Conservation (phyloP, 53 echinoderm and acorn worm genomes). For the Zoroaster sp. region DNA sequence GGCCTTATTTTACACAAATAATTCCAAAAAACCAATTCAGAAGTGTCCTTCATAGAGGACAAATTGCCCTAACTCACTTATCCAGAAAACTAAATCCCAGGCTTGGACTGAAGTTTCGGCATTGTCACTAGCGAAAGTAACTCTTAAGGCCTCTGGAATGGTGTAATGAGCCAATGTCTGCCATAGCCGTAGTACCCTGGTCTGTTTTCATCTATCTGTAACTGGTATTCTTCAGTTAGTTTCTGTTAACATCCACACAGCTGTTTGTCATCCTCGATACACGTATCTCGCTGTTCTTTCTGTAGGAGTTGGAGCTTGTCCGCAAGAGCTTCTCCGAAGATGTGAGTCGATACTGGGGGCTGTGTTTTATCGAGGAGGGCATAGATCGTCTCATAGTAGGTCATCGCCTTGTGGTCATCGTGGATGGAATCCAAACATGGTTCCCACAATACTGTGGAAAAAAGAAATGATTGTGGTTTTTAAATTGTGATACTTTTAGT, state of each 20-base stretch:
- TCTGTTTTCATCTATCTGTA: too few species aligned
- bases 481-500: neutral
- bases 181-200: too few species aligned
- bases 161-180: too few species aligned
- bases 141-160: too few species aligned
- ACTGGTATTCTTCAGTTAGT: constrained; percentile 3
- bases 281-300: constrained; percentile 27
- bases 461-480: neutral
- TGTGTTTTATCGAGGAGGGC: constrained; percentile 88
- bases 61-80: too few species aligned
- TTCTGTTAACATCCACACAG: constrained; percentile 9
- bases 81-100: too few species aligned
- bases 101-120: too few species aligned
- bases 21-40: too few species aligned
- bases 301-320: constrained; percentile 79
- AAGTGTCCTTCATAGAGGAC: too few species aligned
- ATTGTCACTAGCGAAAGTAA: too few species aligned
- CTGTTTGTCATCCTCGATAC: constrained; percentile 24
- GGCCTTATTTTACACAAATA: too few species aligned
- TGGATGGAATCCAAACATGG: constrained; percentile 66
- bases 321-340: constrained; percentile 90
- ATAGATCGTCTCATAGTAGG: constrained; percentile 96
- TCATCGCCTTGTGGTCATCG: constrained; percentile 33
- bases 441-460: constrained; percentile 84
- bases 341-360: constrained; percentile 88